Evolutionary conservation across 1,140 invertebrate genomes (phyloP).

Genomic region (Ips typographus): DNA sequence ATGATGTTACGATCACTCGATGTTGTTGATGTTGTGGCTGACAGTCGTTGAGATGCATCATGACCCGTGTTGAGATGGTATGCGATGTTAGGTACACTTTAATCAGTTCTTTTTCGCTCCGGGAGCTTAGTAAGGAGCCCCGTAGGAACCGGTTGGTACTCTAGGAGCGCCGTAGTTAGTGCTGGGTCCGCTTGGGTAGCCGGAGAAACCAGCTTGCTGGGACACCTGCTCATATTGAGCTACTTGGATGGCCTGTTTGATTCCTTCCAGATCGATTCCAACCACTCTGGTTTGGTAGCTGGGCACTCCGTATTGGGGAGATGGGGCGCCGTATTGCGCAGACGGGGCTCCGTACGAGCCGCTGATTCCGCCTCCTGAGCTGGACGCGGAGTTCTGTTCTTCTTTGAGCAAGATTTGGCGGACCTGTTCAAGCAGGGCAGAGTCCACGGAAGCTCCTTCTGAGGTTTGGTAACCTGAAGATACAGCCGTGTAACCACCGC

Average conservation of each 20-base stretch:
- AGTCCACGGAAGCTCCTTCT: slow-evolving; percentile 77
- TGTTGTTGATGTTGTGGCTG: slow-evolving; percentile 40
- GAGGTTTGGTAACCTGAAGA: slow-evolving; percentile 71
- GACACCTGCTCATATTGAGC: slow-evolving; percentile 67
- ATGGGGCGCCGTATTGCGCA: slow-evolving; percentile 63
- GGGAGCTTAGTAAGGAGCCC: slow-evolving; percentile 55
- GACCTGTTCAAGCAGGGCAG: slow-evolving; percentile 74
- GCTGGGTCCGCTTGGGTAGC: slow-evolving; percentile 59
- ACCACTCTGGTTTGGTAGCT: slow-evolving; percentile 63
- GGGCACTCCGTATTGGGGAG: slow-evolving; percentile 60
- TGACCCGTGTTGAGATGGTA: slow-evolving; percentile 51
- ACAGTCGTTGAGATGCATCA: slow-evolving; percentile 49
- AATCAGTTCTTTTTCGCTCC: slow-evolving; percentile 44
- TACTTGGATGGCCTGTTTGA: slow-evolving; percentile 75
- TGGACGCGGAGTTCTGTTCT: slow-evolving; percentile 64
- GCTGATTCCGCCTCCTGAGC: slow-evolving; percentile 52
- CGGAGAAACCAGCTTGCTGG: slow-evolving; percentile 51
- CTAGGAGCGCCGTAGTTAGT: slow-evolving; percentile 43
- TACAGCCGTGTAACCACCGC: slow-evolving; percentile 72
- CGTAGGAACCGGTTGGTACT: slow-evolving; percentile 61
- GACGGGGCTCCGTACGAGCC: slow-evolving; percentile 59
- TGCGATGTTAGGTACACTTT: slow-evolving; percentile 43
- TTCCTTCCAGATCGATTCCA: slow-evolving; percentile 72
- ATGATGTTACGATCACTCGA: slow-evolving; percentile 42
- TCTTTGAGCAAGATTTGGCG: slow-evolving; percentile 78